Base-by-base conservation (phyloP, 2,888 invertebrate species). In the Platypus cylindrus region DNA sequence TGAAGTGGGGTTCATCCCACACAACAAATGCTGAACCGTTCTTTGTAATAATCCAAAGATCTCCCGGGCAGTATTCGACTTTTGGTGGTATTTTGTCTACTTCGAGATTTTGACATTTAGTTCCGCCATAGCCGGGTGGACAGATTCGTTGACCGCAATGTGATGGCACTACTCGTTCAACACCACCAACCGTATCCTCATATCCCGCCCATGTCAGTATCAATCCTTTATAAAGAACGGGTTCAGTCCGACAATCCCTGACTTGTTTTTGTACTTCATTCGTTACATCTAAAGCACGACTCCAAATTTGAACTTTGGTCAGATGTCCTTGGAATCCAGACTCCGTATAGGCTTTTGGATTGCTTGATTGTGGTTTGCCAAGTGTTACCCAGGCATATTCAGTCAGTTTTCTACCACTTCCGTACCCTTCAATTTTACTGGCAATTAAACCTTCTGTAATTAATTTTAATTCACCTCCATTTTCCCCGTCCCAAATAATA, bases 381-480 rank as follows among this genome's bases (percentile, higher is more conserved):
- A 94, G 66, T 20, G 89, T 87, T 26, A 87, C 78, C 90, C 91
- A 94, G 27, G 83, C 84, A 63, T 83, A 83, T 57, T 81, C 71
- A 17, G 91, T 85, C 49, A 93, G 60, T 46, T 71, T 71, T 53
- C 82, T 72, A 50, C 87, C 89, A 52, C 77, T 73, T 18, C 82
- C 89, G 50, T 91, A 93, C 41, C 85, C 86, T 60, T 84, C 85
- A 43, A 86, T 75, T 60, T 86, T 87, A 59, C 89, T 93, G 17
- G 93, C 89, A 45, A 94, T 89, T 30, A 94, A 71, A 26, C 93
- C 91, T 68, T 95, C 93, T n/a, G 93, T 93, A 32, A 93, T 85
- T 15, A 95, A 68, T 35, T 85, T 85, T 27, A 94, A 65, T 56
- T 83, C 80, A 13, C 91, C 91, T 3, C 83, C 82, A 35, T 79